phyloP scores from a whole-genome alignment of 2,797 vertebrate genomes.

The Sylvilagus floridanus region DNA sequence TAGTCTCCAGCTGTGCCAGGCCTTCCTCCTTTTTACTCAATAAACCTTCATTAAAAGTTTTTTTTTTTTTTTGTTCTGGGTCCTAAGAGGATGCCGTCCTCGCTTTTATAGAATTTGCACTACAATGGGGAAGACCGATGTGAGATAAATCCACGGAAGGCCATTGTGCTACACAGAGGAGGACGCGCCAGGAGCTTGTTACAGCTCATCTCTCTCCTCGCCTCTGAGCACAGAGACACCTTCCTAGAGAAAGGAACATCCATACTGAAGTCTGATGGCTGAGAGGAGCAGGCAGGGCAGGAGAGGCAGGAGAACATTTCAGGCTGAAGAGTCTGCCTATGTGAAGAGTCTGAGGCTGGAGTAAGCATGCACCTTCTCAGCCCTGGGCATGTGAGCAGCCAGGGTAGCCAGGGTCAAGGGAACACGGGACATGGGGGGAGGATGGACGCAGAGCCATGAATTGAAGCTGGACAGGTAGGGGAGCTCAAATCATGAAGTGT shows the following conservation, averaged over 20 bases:
- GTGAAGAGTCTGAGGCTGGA: background rate
- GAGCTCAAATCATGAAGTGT: background rate
- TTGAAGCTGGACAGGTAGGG: background rate
- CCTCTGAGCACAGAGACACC: background rate
- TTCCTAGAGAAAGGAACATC: background rate
- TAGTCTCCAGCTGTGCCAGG: too few relatives aligned
- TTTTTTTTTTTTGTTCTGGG: background rate
- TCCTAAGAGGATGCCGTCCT: background rate
- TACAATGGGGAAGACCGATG: background rate
- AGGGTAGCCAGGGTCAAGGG: background rate
- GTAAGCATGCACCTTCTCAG: background rate
- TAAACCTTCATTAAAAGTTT: background rate
- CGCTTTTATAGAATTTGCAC: background rate
- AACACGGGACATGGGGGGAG: background rate
- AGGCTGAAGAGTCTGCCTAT: background rate
- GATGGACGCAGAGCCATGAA: accelerated
- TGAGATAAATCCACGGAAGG: background rate
- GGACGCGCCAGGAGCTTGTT: background rate
- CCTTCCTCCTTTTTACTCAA: background rate
- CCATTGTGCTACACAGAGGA: background rate
- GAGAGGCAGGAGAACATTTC: background rate
- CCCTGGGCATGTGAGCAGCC: too few relatives aligned
- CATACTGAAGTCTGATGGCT: background rate
- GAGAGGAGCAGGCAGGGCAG: accelerated
- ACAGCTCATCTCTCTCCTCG: background rate